These are phyloP conservation scores for Pseudomyrmex pallidus DNA, from an alignment of 1,140 invertebrate genomes.

Conservation along the genomic window DNA sequence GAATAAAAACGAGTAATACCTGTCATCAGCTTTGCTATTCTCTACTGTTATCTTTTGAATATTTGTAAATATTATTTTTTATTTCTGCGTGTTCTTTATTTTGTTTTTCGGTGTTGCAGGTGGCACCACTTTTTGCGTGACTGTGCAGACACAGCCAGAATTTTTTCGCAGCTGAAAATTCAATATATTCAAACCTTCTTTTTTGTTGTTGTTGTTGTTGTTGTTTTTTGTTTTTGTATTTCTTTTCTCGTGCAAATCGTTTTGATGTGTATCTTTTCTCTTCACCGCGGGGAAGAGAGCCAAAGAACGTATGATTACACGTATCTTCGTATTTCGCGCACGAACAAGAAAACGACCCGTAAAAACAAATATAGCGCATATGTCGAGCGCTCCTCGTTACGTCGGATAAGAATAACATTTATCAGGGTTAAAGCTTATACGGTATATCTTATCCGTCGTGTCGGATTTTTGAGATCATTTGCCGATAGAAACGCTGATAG, in stretches of 20 bases:
- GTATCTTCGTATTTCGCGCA: neutral
- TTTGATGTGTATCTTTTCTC: neutral
- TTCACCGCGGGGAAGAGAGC: neutral
- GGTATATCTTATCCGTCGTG: slow-evolving; percentile 6
- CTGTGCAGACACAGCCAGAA: neutral
- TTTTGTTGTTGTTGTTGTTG: too few relatives aligned
- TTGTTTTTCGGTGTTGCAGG: neutral
- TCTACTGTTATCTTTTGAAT: neutral
- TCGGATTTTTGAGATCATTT: neutral
- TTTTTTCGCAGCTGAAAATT: slow-evolving; percentile 18
- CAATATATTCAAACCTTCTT: slow-evolving; percentile 28
- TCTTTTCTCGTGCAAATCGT: neutral
- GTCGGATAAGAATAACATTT: slow-evolving; percentile 13
- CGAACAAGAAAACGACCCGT: neutral
- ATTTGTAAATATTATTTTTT: slow-evolving; percentile 38
- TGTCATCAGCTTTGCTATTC: slow-evolving; percentile 32
- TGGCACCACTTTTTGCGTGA: neutral
- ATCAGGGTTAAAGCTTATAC: slow-evolving; percentile 5
- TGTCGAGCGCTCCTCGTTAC: neutral
- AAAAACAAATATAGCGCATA: slow-evolving; percentile 5
- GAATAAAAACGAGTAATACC: neutral
- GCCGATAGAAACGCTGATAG: neutral
- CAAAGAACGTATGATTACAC: slow-evolving; percentile 2
- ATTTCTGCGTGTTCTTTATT: slow-evolving; percentile 8
- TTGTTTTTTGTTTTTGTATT: neutral